Evolutionary conservation across 2,797 vertebrate species (phyloP), one percentile per base, ranked within the genome.

Genomic region (Diceros bicornis): DNA sequence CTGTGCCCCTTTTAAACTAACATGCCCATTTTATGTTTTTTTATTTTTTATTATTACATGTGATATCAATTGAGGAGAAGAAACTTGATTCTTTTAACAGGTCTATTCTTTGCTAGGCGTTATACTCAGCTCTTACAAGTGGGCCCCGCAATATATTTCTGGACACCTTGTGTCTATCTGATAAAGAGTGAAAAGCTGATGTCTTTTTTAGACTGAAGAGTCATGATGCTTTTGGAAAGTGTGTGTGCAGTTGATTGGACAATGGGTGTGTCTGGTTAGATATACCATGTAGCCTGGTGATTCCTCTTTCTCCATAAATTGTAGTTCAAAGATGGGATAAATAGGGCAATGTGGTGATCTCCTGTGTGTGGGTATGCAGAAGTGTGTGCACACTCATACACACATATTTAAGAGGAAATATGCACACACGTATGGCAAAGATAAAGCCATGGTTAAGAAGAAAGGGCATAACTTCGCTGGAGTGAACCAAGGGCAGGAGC

Each of bases 21-120:
- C 0, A 57, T 52, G 3, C 78, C 32, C 0, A 1, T 12, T 96
- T 92, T 71, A 64, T 86, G 25, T 13, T 66, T 32, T 37, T 68
- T 44, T 69, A 71, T 34, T 79, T 7, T 78, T 95, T 79, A 64
- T 17, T n/a, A 47, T 83, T 87, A 91, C 27, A 86, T 74, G 23
- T 82, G 16, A 55, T 95, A 61, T 47, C 62, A 34, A 91, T 96
- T 96, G 57, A 34, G 50, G 32, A 95, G 47, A 61, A 94, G 94
- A 95, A 94, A 64, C 57, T 21, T 94, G 90, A 72, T 16, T 96
- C 23, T 25, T 97, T 97, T 94, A 91, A n/a, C 6, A 47, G 57
- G 6, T 93, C 64, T 92, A 8, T 84, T 94, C 37, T 78, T 84
- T 92, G 47, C 69, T 84, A 89, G 50, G 83, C 86, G 69, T 81